Evolutionary conservation across 2,888 invertebrate genomes (phyloP), one percentile per base, ranked within the genome.

Genomic region (Chalcis sispes): DNA sequence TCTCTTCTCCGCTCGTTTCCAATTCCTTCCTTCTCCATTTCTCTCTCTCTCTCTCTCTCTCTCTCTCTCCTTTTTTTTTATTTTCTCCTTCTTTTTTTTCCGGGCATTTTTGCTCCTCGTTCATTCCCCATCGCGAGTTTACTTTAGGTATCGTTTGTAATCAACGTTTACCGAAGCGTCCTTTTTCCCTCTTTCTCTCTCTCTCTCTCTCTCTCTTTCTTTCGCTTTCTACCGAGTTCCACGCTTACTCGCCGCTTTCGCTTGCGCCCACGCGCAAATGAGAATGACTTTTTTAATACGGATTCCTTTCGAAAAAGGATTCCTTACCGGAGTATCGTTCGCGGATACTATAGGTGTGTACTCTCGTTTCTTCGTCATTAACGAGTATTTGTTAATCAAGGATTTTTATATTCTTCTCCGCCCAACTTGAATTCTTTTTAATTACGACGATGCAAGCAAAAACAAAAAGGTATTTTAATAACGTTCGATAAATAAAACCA

Each of bases 101-200:
- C 2, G 25, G 27, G 10, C 13, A 1, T n/a, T 18, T 27, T 36
- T 36, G 25, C 61, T 40, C 48, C 23, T 46, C 40, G 59, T 27
- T 58, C 40, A 40, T 20, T 27, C 40, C 27, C 54, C 54, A 65
- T 72, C 58, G 64, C 69, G 56, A 71, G 75, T 75, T 74, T 69
- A 62, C 74, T 69, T 54, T 62, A 54, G 48, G 36, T 76, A 77
- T 72, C 71, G 72, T 69, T 62, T 42, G 76, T 69, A 71, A 75
- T 75, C 75, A 75, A 66, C 71, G 71, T 71, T 71, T 66, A 70
- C 70, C 23, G 46, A 18, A n/a, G 18, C 54, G 27, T 23, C n/a
- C n/a, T 18, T 15, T 32, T 46, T 48, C 46, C 5, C 25, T 29
- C 48, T 25, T 27, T 36, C 40, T 52, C 42, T 36, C 13, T 46